Base-by-base conservation (phyloP, 2,888 invertebrate species). In the Amiota communis region DNA sequence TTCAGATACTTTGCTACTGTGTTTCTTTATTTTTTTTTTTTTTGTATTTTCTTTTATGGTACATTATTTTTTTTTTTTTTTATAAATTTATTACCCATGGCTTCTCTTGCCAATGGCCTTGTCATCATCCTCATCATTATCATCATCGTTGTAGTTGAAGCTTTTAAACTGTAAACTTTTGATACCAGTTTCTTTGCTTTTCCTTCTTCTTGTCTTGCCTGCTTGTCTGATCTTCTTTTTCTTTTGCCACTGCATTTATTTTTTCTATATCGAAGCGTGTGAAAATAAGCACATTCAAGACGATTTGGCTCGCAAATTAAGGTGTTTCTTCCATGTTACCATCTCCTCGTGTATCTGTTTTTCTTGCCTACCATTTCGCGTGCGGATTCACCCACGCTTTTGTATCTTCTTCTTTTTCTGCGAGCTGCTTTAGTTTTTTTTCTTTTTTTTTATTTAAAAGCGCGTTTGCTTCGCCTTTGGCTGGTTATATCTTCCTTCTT, bases 131-230 rank as follows among this genome's bases (percentile, higher is more conserved):
- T 4, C 11, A 6, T 20, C 20, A 9, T 20, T 20, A 15, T 53
- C 59, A 59, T 11, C 8, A 15, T 15, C 20, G 59, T 20, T 11
- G 23, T 59, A 11, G 17, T 20, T 53, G 53, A n/a, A n/a, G n/a
- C n/a, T n/a, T n/a, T n/a, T 15, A 15, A n/a, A 53, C 76, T 78
- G 75, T 77, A 80, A 79, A 80, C 75, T 80, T 80, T 80, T 80
- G 73, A 70, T 75, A 77, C 77, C 80, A 80, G 78, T 79, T 79
- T 68, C 53, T 46, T 47, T 53, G 65, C 65, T 15, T 36, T 65
- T 49, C 10, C 59, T 59, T 17, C 36, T 36, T 36, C 36, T 36
- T 36, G 36, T 36, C 6, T 36, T 36, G 36, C 36, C 8, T 2
- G 6, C 36, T 36, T 2, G 36, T 6, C 36, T 36, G 36, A 36